Evolutionary conservation across 1,140 invertebrate genomes (phyloP).

Genomic region (Lycorma delicatula): DNA sequence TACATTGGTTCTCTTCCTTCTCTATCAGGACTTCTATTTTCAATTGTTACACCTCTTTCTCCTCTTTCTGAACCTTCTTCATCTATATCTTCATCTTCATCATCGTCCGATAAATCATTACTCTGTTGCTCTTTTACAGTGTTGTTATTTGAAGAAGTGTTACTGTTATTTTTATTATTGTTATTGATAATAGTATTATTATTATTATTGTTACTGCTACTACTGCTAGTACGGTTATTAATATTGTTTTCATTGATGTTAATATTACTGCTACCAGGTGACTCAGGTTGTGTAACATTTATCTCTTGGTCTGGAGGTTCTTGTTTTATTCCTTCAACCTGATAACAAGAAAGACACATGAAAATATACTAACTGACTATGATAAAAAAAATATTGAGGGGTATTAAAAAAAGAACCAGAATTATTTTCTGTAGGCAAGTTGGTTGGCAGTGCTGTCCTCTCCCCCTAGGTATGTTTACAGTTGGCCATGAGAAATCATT

Average conservation of each 20-base stretch:
- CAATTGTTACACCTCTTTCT: constrained; percentile 27
- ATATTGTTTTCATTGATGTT: constrained; percentile 9
- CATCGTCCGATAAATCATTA: constrained; percentile 50
- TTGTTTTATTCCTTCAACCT: constrained; percentile 26
- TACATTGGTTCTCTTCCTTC: constrained; percentile 27
- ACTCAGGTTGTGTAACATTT: not conserved
- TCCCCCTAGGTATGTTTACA: too few relatives aligned
- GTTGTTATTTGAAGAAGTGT: constrained; percentile 43
- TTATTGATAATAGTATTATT: constrained; percentile 19
- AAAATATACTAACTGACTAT: too few relatives aligned
- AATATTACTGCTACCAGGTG: not conserved
- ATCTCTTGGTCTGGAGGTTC: constrained; percentile 23
- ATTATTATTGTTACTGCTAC: constrained; percentile 12
- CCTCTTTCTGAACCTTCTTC: constrained; percentile 37
- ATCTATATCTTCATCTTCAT: constrained; percentile 44
- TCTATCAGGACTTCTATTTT: constrained; percentile 25
- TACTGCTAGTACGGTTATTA: constrained; percentile 14
- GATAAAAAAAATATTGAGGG: too few relatives aligned
- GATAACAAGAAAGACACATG: too few relatives aligned
- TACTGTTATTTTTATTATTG: constrained; percentile 38
- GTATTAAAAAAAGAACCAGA: too few relatives aligned
- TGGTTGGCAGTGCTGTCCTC: too few relatives aligned
- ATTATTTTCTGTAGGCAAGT: too few relatives aligned
- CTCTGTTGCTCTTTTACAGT: constrained; percentile 44
- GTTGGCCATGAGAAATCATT: too few relatives aligned